Percentiles rank a stretch among this genome's conserved stretches.
Conservation (phyloP, 2,888 invertebrate species). For the Bhutanitis thaidina region DNA sequence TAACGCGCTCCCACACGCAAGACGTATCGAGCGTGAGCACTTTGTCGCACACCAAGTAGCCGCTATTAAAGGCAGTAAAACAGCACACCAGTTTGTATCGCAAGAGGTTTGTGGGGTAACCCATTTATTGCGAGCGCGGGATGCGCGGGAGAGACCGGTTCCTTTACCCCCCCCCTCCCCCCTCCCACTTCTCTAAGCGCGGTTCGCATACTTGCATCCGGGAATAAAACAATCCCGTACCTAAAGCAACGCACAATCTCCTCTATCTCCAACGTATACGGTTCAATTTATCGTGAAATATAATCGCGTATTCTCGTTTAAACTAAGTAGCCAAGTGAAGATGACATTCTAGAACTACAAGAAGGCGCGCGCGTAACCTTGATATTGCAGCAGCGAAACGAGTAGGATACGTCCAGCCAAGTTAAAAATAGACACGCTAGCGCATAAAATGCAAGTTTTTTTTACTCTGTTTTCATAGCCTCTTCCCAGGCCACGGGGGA, state of each 20-base stretch:
- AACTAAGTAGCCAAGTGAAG: constrained; percentile 50
- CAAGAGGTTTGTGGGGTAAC: constrained; percentile 78
- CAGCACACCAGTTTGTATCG: constrained; percentile 49
- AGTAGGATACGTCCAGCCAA: constrained; percentile 68
- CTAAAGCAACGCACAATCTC: constrained; percentile 24
- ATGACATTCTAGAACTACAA: constrained; percentile 51
- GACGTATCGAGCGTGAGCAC: constrained; percentile 23
- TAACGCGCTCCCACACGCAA: constrained; percentile 3
- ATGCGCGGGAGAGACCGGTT: constrained; percentile 58
- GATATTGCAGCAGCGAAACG: constrained; percentile 67
- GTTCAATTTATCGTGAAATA: constrained; percentile 30
- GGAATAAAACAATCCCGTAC: constrained; percentile 44
- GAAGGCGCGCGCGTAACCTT: constrained; percentile 60
- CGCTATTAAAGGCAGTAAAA: constrained; percentile 29
- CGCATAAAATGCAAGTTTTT: constrained; percentile 65
- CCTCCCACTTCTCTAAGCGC: constrained; percentile 25
- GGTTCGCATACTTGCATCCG: constrained; percentile 62
- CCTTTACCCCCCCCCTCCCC: constrained; percentile 34
- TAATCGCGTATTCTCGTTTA: constrained; percentile 37
- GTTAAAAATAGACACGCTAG: constrained; percentile 67
- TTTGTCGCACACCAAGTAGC: constrained; percentile 26
- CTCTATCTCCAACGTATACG: constrained; percentile 33
- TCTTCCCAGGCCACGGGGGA: constrained; percentile 60
- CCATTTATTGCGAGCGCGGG: constrained; percentile 69
- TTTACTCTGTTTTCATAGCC: constrained; percentile 54